phyloP scores from a whole-genome alignment of 2,797 vertebrate genomes.

The Luscinia luscinia region DNA sequence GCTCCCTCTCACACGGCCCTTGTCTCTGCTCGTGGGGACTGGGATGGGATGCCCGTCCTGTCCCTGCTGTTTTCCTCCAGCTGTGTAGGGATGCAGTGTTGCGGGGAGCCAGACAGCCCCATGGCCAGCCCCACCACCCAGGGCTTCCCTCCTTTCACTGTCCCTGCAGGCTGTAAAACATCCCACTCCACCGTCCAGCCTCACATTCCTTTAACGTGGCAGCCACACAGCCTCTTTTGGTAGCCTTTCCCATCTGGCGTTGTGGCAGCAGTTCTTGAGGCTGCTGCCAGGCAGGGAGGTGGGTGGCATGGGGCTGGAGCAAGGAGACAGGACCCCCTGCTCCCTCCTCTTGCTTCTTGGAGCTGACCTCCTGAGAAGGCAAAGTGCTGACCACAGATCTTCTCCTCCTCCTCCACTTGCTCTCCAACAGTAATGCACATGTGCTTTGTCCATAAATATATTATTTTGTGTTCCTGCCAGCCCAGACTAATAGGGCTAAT shows the following conservation, averaged over 20 bases:
- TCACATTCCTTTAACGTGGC: neutral
- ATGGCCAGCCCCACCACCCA: fast-evolving
- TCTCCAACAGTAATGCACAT: slow-evolving; percentile 75
- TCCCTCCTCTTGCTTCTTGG: neutral
- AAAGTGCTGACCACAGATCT: slow-evolving; percentile 79
- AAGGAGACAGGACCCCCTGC: neutral
- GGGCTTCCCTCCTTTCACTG: neutral
- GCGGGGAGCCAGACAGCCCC: neutral
- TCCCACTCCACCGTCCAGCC: fast-evolving
- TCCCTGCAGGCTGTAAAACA: neutral
- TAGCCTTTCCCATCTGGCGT: neutral
- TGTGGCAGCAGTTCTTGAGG: neutral
- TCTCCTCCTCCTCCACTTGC: slow-evolving; percentile 48
- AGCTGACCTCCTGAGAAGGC: slow-evolving; percentile 40
- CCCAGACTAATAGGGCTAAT: slow-evolving; percentile 95
- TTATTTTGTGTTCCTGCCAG: slow-evolving; percentile 89
- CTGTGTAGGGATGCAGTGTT: neutral
- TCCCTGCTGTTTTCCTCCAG: neutral
- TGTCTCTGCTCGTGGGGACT: fast-evolving
- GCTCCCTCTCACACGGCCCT: fast-evolving
- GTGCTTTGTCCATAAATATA: slow-evolving; percentile 86
- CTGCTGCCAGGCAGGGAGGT: neutral
- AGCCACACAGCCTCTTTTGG: neutral
- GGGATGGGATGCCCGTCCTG: neutral
- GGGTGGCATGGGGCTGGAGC: neutral